Evolutionary conservation across 1,140 invertebrate species (phyloP).

Genomic region (Eulimnadia texana): DNA sequence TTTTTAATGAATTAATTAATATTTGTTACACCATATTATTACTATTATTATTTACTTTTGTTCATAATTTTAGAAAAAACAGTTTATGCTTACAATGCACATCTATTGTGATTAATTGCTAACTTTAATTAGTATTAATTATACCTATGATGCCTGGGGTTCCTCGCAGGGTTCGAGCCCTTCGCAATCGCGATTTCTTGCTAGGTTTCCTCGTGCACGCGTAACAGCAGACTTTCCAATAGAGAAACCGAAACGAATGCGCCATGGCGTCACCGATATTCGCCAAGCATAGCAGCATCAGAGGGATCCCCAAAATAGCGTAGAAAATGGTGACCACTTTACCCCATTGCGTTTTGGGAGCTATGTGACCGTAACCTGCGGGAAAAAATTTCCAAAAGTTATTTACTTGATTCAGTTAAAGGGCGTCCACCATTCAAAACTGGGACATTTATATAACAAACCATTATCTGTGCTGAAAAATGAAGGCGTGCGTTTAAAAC

Average conservation of each 20-base stretch:
- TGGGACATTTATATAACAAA: too few relatives aligned
- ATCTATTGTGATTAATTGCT: too few relatives aligned
- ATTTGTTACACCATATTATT: too few relatives aligned
- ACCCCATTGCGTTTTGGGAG: slow-evolving; percentile 78
- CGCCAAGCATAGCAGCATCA: slow-evolving; percentile 84
- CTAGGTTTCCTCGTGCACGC: slow-evolving; percentile 60
- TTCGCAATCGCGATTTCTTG: slow-evolving; percentile 36
- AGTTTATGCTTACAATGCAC: too few relatives aligned
- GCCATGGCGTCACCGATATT: slow-evolving; percentile 95
- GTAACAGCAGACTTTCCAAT: slow-evolving; percentile 80
- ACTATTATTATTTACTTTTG: too few relatives aligned
- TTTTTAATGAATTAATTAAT: too few relatives aligned
- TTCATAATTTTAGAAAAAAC: too few relatives aligned
- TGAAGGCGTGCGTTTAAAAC: too few relatives aligned
- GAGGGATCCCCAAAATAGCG: slow-evolving; percentile 83
- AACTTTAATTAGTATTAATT: too few relatives aligned
- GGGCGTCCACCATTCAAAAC: too few relatives aligned
- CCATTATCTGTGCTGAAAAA: too few relatives aligned
- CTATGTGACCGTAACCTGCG: slow-evolving; percentile 86
- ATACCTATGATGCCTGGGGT: slow-evolving; percentile 19
- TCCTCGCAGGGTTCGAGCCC: slow-evolving; percentile 16
- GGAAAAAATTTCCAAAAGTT: not conserved
- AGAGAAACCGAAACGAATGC: slow-evolving; percentile 78
- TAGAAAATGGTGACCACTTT: slow-evolving; percentile 92
- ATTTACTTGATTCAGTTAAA: too few relatives aligned